Percentiles rank a stretch among this genome's conserved stretches.
phyloP scores from a whole-genome alignment of 2,113 vertebrate genomes.

The Petroica traversi region DNA sequence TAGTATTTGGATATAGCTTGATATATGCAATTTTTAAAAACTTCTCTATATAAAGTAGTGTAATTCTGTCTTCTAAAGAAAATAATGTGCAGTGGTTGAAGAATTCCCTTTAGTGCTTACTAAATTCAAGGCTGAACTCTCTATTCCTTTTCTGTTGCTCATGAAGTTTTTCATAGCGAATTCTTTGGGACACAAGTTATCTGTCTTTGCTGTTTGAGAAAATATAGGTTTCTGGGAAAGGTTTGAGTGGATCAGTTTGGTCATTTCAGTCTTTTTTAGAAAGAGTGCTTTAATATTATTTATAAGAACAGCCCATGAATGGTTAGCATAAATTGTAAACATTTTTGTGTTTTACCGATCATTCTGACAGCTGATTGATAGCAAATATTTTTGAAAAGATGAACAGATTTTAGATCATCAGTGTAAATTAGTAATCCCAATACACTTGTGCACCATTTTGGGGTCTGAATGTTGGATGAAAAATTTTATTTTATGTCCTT shows the following conservation, averaged over 20 bases:
- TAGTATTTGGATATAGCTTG: not conserved
- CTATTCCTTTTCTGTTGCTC: not conserved
- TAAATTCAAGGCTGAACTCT: not conserved
- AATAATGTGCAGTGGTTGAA: not conserved
- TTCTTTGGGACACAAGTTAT: not conserved
- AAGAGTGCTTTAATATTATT: not conserved
- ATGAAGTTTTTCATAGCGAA: not conserved
- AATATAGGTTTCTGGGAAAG: not conserved
- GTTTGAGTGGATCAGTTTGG: not conserved
- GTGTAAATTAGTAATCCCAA: not conserved
- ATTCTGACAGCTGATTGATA: not conserved
- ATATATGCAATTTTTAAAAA: not conserved
- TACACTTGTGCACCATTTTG: not conserved
- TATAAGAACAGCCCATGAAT: not conserved
- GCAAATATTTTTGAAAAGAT: not conserved
- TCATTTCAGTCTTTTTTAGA: not conserved
- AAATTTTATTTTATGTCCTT: slow-evolving; percentile 2
- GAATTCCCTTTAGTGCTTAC: not conserved
- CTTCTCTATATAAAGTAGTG: not conserved
- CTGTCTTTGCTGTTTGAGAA: not conserved
- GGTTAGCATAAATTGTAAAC: not conserved
- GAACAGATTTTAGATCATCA: not conserved
- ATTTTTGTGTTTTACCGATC: not conserved
- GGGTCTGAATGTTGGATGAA: not conserved
- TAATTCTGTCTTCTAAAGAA: not conserved